phyloP scores from a whole-genome alignment of 2,888 invertebrate species.

The Terebella lapidaria region DNA sequence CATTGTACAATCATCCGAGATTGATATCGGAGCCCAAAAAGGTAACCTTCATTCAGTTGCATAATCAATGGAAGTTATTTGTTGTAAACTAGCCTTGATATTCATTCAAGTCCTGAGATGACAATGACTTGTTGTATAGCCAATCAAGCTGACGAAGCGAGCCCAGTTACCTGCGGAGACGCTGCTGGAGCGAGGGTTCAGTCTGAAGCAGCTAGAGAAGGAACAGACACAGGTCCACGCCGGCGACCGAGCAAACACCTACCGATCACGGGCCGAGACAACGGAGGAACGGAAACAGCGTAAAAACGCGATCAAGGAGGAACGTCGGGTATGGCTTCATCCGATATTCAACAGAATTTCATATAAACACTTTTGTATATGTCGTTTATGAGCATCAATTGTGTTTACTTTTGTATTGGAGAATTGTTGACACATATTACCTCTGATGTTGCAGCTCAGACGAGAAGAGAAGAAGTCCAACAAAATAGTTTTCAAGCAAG shows the following conservation, averaged over 20 bases:
- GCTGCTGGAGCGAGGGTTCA: constrained; percentile 34
- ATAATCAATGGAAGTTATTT: too few species aligned
- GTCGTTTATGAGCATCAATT: too few species aligned
- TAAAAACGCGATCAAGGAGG: constrained; percentile 45
- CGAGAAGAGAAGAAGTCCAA: constrained; percentile 48
- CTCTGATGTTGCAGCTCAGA: constrained; percentile 33
- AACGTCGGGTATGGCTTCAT: constrained; percentile 41
- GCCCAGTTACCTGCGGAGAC: constrained; percentile 34
- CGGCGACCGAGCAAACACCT: constrained; percentile 6
- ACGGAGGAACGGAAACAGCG: constrained; percentile 40
- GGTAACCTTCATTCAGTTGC: too few species aligned
- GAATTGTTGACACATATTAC: not conserved
- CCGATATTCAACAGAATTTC: too few species aligned
- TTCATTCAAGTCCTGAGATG: too few species aligned
- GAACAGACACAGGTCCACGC: constrained; percentile 24
- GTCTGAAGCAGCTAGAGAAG: constrained; percentile 35
- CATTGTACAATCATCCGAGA: constrained; percentile 86
- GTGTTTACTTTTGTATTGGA: too few species aligned
- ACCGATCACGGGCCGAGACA: constrained; percentile 40
- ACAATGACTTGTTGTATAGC: too few species aligned
- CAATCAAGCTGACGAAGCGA: constrained; percentile 32
- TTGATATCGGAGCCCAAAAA: constrained; percentile 38
- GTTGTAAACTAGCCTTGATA: too few species aligned
- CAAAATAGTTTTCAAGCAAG: constrained; percentile 42
- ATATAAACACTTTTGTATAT: too few species aligned